Base-by-base conservation (phyloP, 2,888 invertebrate genomes). In the Serrognathus titanus region DNA sequence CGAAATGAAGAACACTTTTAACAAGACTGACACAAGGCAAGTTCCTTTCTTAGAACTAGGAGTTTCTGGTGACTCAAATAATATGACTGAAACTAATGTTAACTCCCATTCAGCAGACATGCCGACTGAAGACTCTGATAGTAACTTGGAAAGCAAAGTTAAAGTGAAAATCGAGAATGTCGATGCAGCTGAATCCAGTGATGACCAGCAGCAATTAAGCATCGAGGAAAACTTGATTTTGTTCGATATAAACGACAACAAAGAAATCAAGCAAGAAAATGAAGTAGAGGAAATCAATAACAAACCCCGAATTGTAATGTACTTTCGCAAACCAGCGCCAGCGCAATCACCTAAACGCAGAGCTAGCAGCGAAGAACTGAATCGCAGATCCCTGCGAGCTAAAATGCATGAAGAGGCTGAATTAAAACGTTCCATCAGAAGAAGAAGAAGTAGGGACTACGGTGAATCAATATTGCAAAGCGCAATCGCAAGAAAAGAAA, bases 401-500 rank as follows among this genome's bases (percentile, higher is more conserved):
- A 72, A 71, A 62, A 51, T 51, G 47, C 48, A 46, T 20, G 56
- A 56, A 35, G 46, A 45, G 5, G 45, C 47, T 39, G 48, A 53
- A 40, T 12, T 47, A 1, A 66, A 83, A 1, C 89, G 88, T 72
- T 80, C 88, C 13, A 85, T 85, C 1, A 83, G 85, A 0, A 80
- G 86, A 51, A 80, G 86, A 38, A 78, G 84, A 47, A 85, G 84
- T 63, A 86, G 85, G 69, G 86, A 86, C 64, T 81, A 78, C 43
- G 76, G 75, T 11, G 83, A 85, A 60, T 86, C 87, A 48, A 82
- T 88, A 35, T 73, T 89, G 16, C 86, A 88, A 60, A 85, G 83
- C 73, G 88, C 88, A 8, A 88, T 88, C 66, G 87, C 87, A 1
- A 80, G 87, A 10, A 89, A 89, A 70, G 87, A 88, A 71, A 88